phyloP scores from a whole-genome alignment of 2,113 vertebrate genomes.

The Aldabrachelys gigantea region DNA sequence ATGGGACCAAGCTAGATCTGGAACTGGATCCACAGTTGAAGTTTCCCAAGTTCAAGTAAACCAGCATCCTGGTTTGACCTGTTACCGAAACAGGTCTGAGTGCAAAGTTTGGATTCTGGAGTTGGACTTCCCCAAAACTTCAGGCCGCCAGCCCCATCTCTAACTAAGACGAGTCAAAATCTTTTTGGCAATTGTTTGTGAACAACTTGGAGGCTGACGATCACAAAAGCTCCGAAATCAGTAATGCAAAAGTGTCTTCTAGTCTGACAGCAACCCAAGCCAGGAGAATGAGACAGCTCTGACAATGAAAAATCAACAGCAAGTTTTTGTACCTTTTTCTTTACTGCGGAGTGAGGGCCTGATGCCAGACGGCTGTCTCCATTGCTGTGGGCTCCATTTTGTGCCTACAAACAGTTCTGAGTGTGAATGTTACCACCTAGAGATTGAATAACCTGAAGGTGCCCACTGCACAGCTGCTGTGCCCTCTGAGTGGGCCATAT shows the following conservation, averaged over 20 bases:
- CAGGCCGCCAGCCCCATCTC: background rate
- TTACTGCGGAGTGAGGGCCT: background rate
- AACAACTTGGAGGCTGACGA: background rate
- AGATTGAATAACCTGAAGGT: no score
- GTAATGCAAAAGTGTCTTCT: background rate
- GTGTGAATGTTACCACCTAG: no score
- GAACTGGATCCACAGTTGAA: background rate
- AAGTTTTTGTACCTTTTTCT: background rate
- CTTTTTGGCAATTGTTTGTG: background rate
- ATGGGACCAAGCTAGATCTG: no score
- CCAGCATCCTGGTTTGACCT: background rate
- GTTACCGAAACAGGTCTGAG: background rate
- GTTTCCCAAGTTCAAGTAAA: background rate
- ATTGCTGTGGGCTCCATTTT: no score
- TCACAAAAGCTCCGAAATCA: background rate
- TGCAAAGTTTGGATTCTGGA: background rate
- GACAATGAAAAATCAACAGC: background rate
- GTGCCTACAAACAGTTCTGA: no score
- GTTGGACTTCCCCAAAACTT: background rate
- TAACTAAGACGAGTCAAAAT: background rate
- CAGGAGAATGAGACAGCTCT: background rate
- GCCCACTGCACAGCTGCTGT: background rate
- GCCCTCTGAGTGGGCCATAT: no score
- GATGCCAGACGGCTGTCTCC: no score
- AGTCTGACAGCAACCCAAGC: background rate